These are phyloP conservation scores for Chymomyza caudatula DNA, from an alignment of 2,888 invertebrate species.

Conservation along the genomic window DNA sequence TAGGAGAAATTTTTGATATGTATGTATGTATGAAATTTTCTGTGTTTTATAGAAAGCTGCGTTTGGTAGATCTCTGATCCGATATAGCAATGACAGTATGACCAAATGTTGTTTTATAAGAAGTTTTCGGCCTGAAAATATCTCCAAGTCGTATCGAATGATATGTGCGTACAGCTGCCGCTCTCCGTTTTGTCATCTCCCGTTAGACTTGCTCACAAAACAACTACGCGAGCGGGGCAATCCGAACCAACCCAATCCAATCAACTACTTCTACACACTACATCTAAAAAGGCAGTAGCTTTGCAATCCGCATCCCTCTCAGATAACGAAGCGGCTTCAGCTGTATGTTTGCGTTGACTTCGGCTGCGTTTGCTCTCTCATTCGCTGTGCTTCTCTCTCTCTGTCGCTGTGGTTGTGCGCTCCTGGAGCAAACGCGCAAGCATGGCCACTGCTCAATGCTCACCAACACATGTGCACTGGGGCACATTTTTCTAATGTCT, in stretches of 20 bases:
- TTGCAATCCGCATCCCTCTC: background rate
- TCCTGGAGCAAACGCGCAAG: background rate
- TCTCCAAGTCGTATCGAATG: background rate
- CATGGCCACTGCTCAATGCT: conserved; percentile 18
- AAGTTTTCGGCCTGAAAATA: background rate
- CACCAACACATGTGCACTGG: conserved; percentile 34
- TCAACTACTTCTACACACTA: conserved; percentile 44
- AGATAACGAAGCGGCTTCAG: background rate
- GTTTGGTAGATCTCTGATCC: background rate
- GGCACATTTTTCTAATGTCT: conserved; percentile 70
- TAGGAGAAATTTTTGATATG: conserved; percentile 5
- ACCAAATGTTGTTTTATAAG: too few species aligned
- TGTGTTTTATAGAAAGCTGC: background rate
- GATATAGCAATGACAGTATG: background rate
- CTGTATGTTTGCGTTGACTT: conserved; percentile 2
- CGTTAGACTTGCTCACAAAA: background rate
- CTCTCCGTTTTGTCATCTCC: background rate
- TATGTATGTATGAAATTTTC: background rate
- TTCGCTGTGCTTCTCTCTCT: conserved; percentile 29
- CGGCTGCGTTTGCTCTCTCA: background rate
- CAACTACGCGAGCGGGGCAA: background rate
- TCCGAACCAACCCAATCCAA: background rate
- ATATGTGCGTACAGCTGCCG: background rate
- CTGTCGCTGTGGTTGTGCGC: conserved; percentile 26
- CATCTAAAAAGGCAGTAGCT: conserved; percentile 20